Evolutionary conservation across 2,113 vertebrate species (phyloP).

Genomic region (zebrafish (Danio rerio)): DNA sequence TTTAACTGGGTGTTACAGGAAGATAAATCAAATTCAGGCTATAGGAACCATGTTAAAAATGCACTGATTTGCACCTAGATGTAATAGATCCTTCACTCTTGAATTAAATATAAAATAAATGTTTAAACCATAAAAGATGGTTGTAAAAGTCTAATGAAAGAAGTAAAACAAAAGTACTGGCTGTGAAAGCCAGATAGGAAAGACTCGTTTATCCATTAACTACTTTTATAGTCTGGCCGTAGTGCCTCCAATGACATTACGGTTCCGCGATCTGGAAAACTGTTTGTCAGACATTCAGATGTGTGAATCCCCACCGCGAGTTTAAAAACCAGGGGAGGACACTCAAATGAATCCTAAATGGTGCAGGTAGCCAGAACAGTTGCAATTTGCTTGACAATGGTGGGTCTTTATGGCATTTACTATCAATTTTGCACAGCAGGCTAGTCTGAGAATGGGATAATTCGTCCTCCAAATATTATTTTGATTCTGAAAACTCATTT

Average conservation of each 20-base stretch:
- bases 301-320: neutral
- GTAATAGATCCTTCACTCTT: neutral
- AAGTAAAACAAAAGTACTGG: neutral
- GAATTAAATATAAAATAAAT: neutral
- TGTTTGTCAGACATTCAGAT: conserved; percentile 16
- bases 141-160: neutral
- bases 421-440: conserved; percentile 3
- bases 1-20: neutral
- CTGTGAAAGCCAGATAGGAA: neutral
- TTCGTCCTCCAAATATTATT: neutral
- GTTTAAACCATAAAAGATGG: neutral
- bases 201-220: too few relatives aligned
- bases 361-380: neutral
- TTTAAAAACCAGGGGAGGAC: neutral
- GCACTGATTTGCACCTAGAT: neutral
- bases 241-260: neutral
- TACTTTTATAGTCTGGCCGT: neutral
- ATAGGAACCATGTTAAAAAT: neutral
- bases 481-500: conserved; percentile 9
- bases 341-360: neutral
- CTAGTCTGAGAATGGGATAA: neutral
- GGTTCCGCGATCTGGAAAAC: neutral
- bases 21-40: neutral
- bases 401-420: neutral
- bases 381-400: neutral